phyloP scores from a whole-genome alignment of 2,888 invertebrate genomes.

The Polyommatus iphigenia region DNA sequence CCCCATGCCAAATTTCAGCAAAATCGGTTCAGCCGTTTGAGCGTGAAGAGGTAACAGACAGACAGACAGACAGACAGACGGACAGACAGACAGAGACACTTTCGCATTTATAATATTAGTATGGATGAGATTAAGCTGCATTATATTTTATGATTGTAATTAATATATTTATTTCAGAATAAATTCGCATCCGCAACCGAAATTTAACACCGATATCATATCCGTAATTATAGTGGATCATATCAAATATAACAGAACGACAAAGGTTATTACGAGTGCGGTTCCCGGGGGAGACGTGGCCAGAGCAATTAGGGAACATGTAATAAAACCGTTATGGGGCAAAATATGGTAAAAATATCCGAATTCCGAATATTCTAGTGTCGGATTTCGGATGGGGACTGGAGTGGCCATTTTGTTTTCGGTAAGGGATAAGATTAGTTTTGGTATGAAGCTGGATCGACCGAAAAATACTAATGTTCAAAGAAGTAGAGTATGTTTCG shows the following conservation, averaged over 20 bases:
- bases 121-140: neutral
- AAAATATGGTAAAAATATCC: neutral
- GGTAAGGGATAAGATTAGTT: neutral
- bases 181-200: neutral
- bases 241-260: neutral
- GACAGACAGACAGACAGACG: too few relatives aligned
- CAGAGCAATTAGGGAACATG: conserved; percentile 5
- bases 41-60: too few relatives aligned
- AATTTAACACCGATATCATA: neutral
- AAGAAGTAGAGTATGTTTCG: neutral
- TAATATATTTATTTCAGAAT: neutral
- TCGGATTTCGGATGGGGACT: neutral
- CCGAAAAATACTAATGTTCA: neutral
- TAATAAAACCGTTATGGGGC: neutral
- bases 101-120: neutral
- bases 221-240: conserved; percentile 9
- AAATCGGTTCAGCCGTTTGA: too few relatives aligned
- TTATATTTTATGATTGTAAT: too few relatives aligned
- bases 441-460: neutral
- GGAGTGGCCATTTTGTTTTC: neutral
- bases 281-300: neutral
- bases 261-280: conserved; percentile 10
- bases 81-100: too few relatives aligned
- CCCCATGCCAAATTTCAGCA: too few relatives aligned
- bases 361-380: neutral